Conservation (phyloP, 2,113 vertebrate genomes). For the Myiagra hebetior region DNA sequence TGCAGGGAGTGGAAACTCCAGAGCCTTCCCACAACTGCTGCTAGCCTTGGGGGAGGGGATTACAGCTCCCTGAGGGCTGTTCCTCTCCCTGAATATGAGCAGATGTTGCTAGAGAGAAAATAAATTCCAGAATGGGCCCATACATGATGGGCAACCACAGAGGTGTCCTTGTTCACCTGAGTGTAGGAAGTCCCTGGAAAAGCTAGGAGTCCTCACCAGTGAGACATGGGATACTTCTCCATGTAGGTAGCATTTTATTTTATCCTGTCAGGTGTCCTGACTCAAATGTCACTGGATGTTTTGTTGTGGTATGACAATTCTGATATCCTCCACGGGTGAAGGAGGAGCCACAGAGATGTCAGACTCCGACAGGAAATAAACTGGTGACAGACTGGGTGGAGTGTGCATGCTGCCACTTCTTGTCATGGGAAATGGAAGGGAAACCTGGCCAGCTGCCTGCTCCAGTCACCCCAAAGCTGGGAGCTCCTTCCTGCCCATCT, state of each 20-base stretch:
- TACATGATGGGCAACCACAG: neutral
- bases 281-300: neutral
- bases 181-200: neutral
- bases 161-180: neutral
- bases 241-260: neutral
- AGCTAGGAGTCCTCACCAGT: neutral
- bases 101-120: neutral
- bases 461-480: neutral
- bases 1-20: neutral
- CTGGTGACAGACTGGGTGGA: neutral
- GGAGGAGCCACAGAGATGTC: neutral
- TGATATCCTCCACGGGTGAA: fast-evolving
- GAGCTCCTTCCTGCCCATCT: neutral
- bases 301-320: neutral
- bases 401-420: fast-evolving
- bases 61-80: neutral
- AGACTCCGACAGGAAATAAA: neutral
- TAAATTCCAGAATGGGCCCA: neutral
- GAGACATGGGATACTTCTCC: neutral
- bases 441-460: neutral
- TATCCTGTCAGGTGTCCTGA: neutral
- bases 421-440: neutral
- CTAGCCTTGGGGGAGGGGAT: neutral
- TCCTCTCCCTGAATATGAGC: neutral
- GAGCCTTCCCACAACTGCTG: neutral